Conservation (phyloP, 2,113 vertebrate species). For the Hydrolagus affinis region DNA sequence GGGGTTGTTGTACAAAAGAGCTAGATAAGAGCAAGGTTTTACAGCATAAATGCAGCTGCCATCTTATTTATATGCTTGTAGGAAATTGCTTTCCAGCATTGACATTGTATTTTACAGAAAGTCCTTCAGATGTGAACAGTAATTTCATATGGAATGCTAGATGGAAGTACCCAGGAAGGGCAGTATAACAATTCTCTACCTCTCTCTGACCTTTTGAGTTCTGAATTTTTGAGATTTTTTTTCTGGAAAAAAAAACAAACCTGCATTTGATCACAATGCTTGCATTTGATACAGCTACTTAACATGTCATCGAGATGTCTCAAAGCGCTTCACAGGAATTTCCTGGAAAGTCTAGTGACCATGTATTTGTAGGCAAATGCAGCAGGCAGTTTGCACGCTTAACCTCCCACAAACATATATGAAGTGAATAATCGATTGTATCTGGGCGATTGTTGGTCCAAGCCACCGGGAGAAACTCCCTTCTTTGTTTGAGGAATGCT, state of each 20-base stretch:
- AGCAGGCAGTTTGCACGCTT: too few species aligned
- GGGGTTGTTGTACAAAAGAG: background rate
- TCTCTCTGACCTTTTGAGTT: background rate
- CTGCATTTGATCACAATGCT: background rate
- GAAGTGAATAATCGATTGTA: too few species aligned
- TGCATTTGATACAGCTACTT: too few species aligned
- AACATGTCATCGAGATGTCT: too few species aligned
- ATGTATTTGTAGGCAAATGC: too few species aligned
- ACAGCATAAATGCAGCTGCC: background rate
- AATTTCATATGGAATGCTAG: constrained; percentile 3
- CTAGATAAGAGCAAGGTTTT: background rate
- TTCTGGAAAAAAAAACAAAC: constrained; percentile 22
- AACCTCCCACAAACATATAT: too few species aligned
- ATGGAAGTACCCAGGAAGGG: background rate
- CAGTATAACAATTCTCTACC: background rate
- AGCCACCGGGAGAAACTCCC: too few species aligned
- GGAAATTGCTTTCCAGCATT: constrained; percentile 8
- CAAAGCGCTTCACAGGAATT: too few species aligned
- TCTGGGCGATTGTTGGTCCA: too few species aligned
- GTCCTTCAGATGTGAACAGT: background rate
- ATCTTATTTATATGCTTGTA: background rate
- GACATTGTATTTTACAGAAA: background rate
- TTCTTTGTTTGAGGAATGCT: too few species aligned
- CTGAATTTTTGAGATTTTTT: constrained; percentile 24
- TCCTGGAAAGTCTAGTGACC: too few species aligned